Base-by-base conservation (phyloP, 2,888 invertebrate species). In the Thymelicus lineola region DNA sequence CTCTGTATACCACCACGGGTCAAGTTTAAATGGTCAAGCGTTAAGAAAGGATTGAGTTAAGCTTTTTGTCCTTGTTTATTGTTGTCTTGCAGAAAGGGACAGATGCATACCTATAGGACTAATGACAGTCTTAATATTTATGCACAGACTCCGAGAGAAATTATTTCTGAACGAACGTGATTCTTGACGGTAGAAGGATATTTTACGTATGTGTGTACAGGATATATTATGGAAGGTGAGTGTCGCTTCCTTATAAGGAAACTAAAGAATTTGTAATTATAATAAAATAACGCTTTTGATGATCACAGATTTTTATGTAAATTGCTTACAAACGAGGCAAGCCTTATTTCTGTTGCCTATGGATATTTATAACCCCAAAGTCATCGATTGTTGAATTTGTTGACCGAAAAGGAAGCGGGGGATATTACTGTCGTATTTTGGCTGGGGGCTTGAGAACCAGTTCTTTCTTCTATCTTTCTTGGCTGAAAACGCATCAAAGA, bases 41-140 rank as follows among this genome's bases (percentile, higher is more conserved):
- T 61, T 67, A 73, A 75, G 78, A 78, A 80, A 78, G 80, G 82
- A 80, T 78, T 76, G 77, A 75, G 76, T 75, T 82, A 81, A 80
- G 79, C 81, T 80, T 86, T 85, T 85, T 86, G 86, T 90, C 89
- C 85, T 85, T 90, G 84, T 90, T 86, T 85, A 83, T 83, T 83
- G 78, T 81, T 79, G 80, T 80, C 76, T 74, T 75, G 84, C 73
- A 74, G 86, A 88, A 77, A 80, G 84, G 79, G 88, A 86, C 74
- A 72, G 79, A 28, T 48, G 57, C 68, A 71, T 70, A 74, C 69
- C 69, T 69, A 68, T 50, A 70, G 75, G 76, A 71, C 80, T 82
- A 80, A 83, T 83, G 79, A 77, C 77, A 75, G 76, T 75, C 79
- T 62, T 79, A 80, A 78, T 83, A 79, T 79, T 80, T 79, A 79